Percentiles rank a stretch among this genome's conserved stretches.
phyloP scores from a whole-genome alignment of 2,888 invertebrate genomes.

The Cistogaster globosa region DNA sequence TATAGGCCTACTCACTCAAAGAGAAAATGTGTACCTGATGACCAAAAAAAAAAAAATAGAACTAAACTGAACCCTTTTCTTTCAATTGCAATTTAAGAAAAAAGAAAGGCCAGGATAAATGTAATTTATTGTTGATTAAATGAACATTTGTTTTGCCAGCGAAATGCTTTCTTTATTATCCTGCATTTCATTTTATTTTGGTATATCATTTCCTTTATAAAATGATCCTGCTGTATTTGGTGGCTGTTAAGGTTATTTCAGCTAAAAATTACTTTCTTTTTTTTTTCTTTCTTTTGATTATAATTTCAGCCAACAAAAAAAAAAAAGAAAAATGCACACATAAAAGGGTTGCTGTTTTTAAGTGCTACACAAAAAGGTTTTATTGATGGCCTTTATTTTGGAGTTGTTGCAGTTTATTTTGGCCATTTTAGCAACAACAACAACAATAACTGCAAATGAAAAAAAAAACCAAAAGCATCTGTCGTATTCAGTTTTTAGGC shows the following conservation, averaged over 20 bases:
- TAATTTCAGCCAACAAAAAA: constrained; percentile 9
- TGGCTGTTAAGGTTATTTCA: constrained; percentile 21
- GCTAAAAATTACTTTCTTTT: constrained; percentile 61
- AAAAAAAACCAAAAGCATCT: constrained; percentile 60
- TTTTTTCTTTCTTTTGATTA: constrained; percentile 61
- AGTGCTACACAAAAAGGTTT: constrained; percentile 41
- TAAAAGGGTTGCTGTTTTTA: constrained; percentile 50
- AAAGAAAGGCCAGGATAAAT: constrained; percentile 66
- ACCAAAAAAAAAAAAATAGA: not conserved
- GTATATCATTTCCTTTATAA: constrained; percentile 67
- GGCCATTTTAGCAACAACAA: constrained; percentile 46
- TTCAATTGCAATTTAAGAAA: not conserved
- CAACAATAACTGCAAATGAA: constrained; percentile 11
- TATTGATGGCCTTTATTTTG: constrained; percentile 56
- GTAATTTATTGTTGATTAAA: constrained; percentile 72
- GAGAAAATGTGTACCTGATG: constrained; percentile 4
- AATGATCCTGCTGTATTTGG: constrained; percentile 54
- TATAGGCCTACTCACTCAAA: constrained; percentile 32
- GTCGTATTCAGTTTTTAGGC: constrained; percentile 70
- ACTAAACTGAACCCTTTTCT: constrained; percentile 10
- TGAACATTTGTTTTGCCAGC: constrained; percentile 68
- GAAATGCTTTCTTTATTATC: constrained; percentile 73
- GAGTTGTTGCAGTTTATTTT: constrained; percentile 49
- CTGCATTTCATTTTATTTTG: constrained; percentile 42
- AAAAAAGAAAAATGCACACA: not conserved